Conservation (phyloP, 2,888 invertebrate genomes). For the Athetis lepigone region DNA sequence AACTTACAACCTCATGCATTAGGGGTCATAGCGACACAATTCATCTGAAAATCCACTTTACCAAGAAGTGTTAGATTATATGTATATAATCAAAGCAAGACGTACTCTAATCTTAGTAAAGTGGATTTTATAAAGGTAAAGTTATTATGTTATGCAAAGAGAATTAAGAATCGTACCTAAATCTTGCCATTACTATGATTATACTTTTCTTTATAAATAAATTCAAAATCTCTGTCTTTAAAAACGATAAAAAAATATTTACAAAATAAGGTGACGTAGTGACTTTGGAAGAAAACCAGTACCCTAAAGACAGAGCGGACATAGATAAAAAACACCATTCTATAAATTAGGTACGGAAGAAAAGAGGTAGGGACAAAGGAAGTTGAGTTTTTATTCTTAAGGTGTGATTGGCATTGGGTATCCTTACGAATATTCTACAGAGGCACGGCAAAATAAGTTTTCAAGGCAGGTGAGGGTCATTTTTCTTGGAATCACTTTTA, state of each 20-base stretch:
- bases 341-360: background rate
- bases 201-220: constrained; percentile 41
- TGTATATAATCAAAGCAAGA: too few species aligned
- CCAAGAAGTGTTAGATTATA: too few species aligned
- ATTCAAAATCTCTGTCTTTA: constrained; percentile 51
- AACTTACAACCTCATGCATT: too few species aligned
- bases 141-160: too few species aligned
- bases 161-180: constrained; percentile 50
- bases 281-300: background rate
- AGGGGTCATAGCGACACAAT: too few species aligned
- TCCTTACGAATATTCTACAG: background rate
- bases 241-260: constrained; percentile 34
- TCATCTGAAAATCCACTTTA: too few species aligned
- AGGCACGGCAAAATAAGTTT: background rate
- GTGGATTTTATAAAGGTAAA: too few species aligned
- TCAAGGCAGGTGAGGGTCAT: too few species aligned
- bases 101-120: too few species aligned
- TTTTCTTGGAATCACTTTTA: background rate
- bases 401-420: background rate
- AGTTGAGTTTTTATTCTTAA: background rate
- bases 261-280: constrained; percentile 31
- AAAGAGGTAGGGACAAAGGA: background rate
- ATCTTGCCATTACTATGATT: constrained; percentile 51
- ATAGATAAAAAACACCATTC: constrained; percentile 19
- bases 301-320: constrained; percentile 5